phyloP scores from a whole-genome alignment of 2,113 vertebrate genomes.

The Apteryx mantelli region DNA sequence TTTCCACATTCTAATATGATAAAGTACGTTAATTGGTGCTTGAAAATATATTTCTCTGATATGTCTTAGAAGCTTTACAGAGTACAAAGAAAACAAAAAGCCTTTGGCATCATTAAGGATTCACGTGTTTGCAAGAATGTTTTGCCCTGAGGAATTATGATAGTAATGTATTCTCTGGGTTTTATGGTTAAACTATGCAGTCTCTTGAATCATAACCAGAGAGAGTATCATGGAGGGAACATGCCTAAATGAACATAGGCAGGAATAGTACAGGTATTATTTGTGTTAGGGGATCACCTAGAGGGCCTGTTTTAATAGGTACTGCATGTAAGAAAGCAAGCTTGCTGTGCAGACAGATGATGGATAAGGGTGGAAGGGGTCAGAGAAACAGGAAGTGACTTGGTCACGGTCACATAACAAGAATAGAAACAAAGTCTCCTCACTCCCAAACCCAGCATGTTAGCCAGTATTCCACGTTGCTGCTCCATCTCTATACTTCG shows the following conservation, averaged over 20 bases:
- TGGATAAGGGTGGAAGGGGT: conserved; percentile 18
- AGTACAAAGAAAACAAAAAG: background rate
- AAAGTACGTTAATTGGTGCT: background rate
- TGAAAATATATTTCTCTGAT: background rate
- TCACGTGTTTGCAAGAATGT: background rate
- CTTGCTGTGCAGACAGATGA: background rate
- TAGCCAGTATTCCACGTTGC: background rate
- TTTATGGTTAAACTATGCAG: background rate
- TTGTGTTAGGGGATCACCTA: background rate
- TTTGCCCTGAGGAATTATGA: background rate
- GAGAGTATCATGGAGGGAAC: background rate
- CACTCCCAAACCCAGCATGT: background rate
- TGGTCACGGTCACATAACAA: background rate
- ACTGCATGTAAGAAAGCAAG: background rate
- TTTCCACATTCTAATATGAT: background rate
- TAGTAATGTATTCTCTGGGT: background rate
- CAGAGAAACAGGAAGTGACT: conserved; percentile 9
- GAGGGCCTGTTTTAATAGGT: background rate
- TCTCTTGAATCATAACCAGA: background rate
- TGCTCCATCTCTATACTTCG: background rate
- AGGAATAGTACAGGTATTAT: background rate
- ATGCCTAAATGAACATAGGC: background rate
- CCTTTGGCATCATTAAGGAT: background rate
- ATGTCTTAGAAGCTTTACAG: background rate
- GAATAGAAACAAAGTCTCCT: background rate